phyloP scores from a whole-genome alignment of 2,888 invertebrate species.

The Formica aserva region DNA sequence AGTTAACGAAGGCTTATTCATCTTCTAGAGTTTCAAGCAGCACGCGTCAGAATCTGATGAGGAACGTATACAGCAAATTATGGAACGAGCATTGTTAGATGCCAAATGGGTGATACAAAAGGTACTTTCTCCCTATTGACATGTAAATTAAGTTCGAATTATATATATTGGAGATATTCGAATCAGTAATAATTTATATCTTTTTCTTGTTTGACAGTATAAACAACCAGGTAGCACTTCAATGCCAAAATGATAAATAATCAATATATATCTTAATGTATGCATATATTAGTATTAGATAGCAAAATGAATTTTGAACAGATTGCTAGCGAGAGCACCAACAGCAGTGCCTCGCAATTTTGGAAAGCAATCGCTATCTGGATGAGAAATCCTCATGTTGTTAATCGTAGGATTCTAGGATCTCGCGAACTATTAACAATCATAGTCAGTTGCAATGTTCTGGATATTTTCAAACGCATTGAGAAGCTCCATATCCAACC shows the following conservation, averaged over 20 bases:
- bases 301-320: slow-evolving; percentile 72
- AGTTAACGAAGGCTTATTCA: neutral
- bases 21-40: slow-evolving; percentile 91
- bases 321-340: slow-evolving; percentile 72
- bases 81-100: slow-evolving; percentile 90
- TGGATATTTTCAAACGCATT: slow-evolving; percentile 76
- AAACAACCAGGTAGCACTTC: slow-evolving; percentile 19
- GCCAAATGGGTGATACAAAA: slow-evolving; percentile 93
- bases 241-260: slow-evolving; percentile 26
- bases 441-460: slow-evolving; percentile 77
- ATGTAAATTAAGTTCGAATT: neutral
- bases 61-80: slow-evolving; percentile 91
- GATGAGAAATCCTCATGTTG: slow-evolving; percentile 90
- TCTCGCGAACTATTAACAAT: slow-evolving; percentile 72
- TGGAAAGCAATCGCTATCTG: slow-evolving; percentile 89
- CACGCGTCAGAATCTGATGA: slow-evolving; percentile 91
- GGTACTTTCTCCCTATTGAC: slow-evolving; percentile 85
- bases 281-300: neutral
- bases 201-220: slow-evolving; percentile 14
- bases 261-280: neutral
- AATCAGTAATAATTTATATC: neutral
- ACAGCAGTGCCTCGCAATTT: slow-evolving; percentile 86
- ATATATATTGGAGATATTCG: neutral
- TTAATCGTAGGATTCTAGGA: slow-evolving; percentile 91
- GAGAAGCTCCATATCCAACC: neutral